Evolutionary conservation across 2,797 vertebrate genomes (phyloP).

Genomic region (Chanos chanos): DNA sequence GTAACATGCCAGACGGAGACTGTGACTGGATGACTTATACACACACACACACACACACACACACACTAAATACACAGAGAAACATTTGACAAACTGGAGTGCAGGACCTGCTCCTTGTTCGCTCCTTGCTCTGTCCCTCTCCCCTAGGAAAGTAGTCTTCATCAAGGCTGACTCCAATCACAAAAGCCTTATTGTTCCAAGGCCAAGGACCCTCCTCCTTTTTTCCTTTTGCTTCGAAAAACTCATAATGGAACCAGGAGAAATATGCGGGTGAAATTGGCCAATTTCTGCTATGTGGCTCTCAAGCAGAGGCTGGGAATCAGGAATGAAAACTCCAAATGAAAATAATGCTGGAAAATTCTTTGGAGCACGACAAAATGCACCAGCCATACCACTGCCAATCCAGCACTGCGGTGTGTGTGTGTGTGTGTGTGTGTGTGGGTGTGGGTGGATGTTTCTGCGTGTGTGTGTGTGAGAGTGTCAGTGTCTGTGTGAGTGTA

Average conservation of each 20-base stretch:
- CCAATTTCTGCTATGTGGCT: conserved; percentile 12
- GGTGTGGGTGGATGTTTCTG: too few relatives aligned
- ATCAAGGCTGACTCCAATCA: conserved; percentile 49
- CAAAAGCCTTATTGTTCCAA: conserved; percentile 47
- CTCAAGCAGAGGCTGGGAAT: conserved; percentile 14
- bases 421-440: too few relatives aligned
- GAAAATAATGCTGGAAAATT: too few relatives aligned
- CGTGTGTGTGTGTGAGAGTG: too few relatives aligned
- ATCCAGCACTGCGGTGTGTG: too few relatives aligned
- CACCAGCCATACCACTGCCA: too few relatives aligned
- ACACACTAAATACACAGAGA: too few relatives aligned
- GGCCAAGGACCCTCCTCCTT: conserved; percentile 15
- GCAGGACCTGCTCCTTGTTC: conserved; percentile 48
- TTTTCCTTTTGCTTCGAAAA: conserved; percentile 42
- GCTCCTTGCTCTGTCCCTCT: conserved; percentile 31
- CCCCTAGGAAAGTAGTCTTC: conserved; percentile 32
- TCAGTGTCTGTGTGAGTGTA: neutral
- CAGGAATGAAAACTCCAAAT: too few relatives aligned
- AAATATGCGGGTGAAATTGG: conserved; percentile 31
- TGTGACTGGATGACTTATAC: conserved; percentile 69
- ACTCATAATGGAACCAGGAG: conserved; percentile 27
- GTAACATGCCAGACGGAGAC: conserved; percentile 74
- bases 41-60: too few relatives aligned
- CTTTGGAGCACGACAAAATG: conserved; percentile 9
- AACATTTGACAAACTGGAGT: too few relatives aligned